A percentile compares a stretch with the other conserved stretches of the same genome.
Evolutionary conservation across 2,113 vertebrate genomes (phyloP).

Genomic region (Pygoscelis antarcticus): DNA sequence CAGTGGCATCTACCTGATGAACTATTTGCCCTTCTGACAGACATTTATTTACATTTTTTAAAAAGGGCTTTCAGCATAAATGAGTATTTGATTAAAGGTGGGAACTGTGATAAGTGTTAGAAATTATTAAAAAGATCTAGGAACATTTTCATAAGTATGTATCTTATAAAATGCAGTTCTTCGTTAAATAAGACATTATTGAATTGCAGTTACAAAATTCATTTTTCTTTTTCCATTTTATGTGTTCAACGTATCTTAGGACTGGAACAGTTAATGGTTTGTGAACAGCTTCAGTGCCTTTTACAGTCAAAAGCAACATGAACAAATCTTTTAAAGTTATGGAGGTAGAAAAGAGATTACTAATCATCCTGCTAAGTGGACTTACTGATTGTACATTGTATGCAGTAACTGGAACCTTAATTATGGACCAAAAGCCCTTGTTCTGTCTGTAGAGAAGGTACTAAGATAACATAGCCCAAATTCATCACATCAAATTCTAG

Average conservation of each 20-base stretch:
- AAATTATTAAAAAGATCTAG: background rate
- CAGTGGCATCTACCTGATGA: background rate
- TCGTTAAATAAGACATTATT: background rate
- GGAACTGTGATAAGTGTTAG: background rate
- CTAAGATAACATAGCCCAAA: background rate
- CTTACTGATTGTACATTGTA: background rate
- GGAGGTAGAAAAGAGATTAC: background rate
- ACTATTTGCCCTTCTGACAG: background rate
- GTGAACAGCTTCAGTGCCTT: background rate
- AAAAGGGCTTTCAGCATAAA: background rate
- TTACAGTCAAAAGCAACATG: background rate
- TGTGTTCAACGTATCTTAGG: background rate
- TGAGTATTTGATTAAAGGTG: background rate
- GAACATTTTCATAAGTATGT: background rate
- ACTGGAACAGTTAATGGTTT: background rate
- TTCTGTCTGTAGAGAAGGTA: background rate
- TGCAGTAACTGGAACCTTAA: background rate
- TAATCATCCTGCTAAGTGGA: background rate
- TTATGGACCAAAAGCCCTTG: background rate
- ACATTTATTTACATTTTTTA: background rate
- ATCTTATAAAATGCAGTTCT: background rate
- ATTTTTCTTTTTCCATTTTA: background rate
- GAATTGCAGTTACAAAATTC: background rate
- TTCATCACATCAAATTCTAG: background rate
- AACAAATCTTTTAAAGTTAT: background rate